phyloP scores from a whole-genome alignment of 2,888 invertebrate species.

The Drosophila testacea region DNA sequence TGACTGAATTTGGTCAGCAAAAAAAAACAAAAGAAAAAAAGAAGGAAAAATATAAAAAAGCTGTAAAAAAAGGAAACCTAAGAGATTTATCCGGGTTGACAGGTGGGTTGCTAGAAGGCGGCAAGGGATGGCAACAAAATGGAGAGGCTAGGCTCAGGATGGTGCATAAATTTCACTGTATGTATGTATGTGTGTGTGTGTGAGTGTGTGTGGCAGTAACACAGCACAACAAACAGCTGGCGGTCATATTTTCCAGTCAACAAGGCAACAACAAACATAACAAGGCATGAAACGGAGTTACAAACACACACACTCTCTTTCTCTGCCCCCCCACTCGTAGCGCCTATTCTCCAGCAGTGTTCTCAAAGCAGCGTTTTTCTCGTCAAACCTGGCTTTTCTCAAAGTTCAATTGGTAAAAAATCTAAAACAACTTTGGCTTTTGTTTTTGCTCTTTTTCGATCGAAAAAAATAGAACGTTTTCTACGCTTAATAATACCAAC shows the following conservation, averaged over 20 bases:
- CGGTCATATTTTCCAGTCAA: slow-evolving; percentile 81
- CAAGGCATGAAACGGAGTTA: slow-evolving; percentile 42
- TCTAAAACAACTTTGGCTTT: too few relatives aligned
- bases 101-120: slow-evolving; percentile 4
- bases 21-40: neutral
- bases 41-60: neutral
- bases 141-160: slow-evolving; percentile 12
- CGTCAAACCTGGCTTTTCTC: too few relatives aligned
- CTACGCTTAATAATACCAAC: too few relatives aligned
- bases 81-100: slow-evolving; percentile 47
- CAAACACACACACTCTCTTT: slow-evolving; percentile 10
- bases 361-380: too few relatives aligned
- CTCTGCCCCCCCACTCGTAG: neutral
- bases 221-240: slow-evolving; percentile 75
- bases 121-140: slow-evolving; percentile 1
- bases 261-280: slow-evolving; percentile 78
- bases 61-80: slow-evolving; percentile 3
- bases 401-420: too few relatives aligned
- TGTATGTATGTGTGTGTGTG: slow-evolving; percentile 21
- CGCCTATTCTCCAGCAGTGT: too few relatives aligned
- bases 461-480: too few relatives aligned
- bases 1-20: neutral
- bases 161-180: slow-evolving; percentile 61
- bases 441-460: too few relatives aligned
- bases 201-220: slow-evolving; percentile 23